Base-by-base conservation (phyloP, 2,797 vertebrate genomes). In the Labroides dimidiatus region DNA sequence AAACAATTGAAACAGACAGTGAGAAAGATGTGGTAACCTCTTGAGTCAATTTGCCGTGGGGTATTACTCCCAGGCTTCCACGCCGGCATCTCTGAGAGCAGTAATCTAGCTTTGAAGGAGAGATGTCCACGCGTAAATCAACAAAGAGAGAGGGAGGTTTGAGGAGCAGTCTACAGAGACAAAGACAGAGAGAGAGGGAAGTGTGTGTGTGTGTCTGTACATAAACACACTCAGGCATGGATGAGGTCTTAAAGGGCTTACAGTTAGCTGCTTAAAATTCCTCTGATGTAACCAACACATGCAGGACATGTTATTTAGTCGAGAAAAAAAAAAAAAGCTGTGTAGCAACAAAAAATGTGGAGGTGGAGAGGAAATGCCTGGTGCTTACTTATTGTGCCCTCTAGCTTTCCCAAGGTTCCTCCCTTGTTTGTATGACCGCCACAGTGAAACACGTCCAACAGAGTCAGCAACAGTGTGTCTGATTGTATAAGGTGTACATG, bases 241-340 rank as follows among this genome's bases (percentile, higher is more conserved):
- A 77, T 82, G 82, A 65, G 88, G 90, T 90, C 86, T 94, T 93
- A 92, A 83, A 85, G 88, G 90, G 92, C 90, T 94, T 95, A 94
- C 73, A 80, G 77, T 93, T 92, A 93, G 92, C 94, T 93, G 90
- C 91, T 95, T 95, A 93, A 93, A 92, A 95, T 95, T 95, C 93
- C 91, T 94, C 90, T 91, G 88, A 92, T 86, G 90, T 88, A 92
- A 92, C 89, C 81, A 86, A 77, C 80, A 80, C 83, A 84, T 61
- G 72, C 87, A 86, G 76, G 84, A 87, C 78, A 79, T 86, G 80
- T 79, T 86, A 84, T 84, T 82, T 86, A 59, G 73, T 79, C 72
- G 72, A 63, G 80, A 37, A 50, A 75, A 70, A 47, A 52, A 63
- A 81, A 37, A 50, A 75, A 70, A 47, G 54, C 68, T 77, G 81